A percentile compares a stretch with the other conserved stretches of the same genome.
Conservation (phyloP, 2,888 invertebrate genomes). For the Melanophora roralis region DNA sequence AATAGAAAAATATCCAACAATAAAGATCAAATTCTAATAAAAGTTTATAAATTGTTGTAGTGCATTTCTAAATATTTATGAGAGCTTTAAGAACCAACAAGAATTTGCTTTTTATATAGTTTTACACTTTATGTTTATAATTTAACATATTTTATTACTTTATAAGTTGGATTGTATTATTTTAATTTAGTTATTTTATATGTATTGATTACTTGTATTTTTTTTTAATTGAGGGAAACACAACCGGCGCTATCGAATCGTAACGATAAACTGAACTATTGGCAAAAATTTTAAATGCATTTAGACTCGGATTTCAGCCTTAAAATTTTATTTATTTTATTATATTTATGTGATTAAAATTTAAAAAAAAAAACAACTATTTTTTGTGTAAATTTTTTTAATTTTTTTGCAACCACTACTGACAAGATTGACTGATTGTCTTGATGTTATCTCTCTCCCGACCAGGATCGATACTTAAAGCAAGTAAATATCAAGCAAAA, state of each 20-base stretch:
- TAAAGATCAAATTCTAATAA: constrained; percentile 48
- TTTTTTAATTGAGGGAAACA: constrained; percentile 56
- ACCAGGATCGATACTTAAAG: constrained; percentile 53
- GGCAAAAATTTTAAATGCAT: constrained; percentile 70
- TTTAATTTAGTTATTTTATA: constrained; percentile 1
- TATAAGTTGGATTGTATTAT: not conserved
- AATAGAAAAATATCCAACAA: not conserved
- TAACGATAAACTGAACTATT: constrained; percentile 73
- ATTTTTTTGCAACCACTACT: constrained; percentile 8
- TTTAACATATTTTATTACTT: not conserved
- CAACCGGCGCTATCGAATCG: constrained; percentile 74
- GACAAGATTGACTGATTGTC: constrained; percentile 22
- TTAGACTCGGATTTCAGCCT: constrained; percentile 67
- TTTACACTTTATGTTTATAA: not conserved
- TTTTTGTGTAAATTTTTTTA: constrained; percentile 23
- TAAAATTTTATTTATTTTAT: constrained; percentile 20
- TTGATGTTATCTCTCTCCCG: constrained; percentile 10
- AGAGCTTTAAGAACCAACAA: not conserved
- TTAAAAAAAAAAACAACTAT: constrained; percentile 17
- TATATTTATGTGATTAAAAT: constrained; percentile 28
- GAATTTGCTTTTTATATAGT: constrained; percentile 3
- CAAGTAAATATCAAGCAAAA: not conserved
- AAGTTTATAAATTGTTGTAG: constrained; percentile 5
- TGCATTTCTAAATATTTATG: not conserved
- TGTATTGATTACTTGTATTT: constrained; percentile 7